Evolutionary conservation across 2,113 vertebrate genomes (phyloP).

Genomic region (Spheniscus mendiculus): DNA sequence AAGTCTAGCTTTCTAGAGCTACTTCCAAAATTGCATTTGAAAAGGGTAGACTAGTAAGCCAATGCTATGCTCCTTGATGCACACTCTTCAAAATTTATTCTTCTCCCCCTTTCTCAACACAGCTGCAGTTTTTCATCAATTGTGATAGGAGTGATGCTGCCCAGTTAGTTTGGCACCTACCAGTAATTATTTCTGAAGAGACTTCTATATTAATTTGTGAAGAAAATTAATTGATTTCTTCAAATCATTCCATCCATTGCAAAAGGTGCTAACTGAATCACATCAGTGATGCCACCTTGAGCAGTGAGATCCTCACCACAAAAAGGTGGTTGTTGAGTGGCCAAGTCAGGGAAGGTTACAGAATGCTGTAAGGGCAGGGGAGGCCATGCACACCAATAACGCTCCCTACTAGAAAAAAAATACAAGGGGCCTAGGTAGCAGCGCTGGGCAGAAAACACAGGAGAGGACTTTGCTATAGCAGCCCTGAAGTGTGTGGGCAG

Average conservation of each 20-base stretch:
- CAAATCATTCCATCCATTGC: no score
- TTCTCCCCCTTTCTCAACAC: not conserved
- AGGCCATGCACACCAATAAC: rapidly evolving
- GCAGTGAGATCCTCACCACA: rapidly evolving
- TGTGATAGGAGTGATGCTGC: not conserved
- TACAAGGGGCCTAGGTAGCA: not conserved
- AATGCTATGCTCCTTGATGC: not conserved
- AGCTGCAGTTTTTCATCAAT: not conserved
- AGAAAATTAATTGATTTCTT: not conserved
- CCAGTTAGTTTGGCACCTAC: not conserved
- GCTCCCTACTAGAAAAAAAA: not conserved
- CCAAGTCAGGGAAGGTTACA: not conserved
- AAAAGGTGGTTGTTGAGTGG: no score
- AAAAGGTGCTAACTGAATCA: not conserved
- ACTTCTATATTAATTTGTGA: not conserved
- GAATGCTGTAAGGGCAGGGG: not conserved
- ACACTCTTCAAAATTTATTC: not conserved
- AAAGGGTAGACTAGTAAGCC: not conserved
- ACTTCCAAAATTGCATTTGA: not conserved
- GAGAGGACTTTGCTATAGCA: not conserved
- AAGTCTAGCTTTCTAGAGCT: not conserved
- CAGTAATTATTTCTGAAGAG: not conserved
- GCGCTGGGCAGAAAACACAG: not conserved
- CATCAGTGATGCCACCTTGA: not conserved
- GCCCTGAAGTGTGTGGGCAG: not conserved